Evolutionary conservation across 2,113 vertebrate species (phyloP).

Genomic region (Chloropsis hardwickii): DNA sequence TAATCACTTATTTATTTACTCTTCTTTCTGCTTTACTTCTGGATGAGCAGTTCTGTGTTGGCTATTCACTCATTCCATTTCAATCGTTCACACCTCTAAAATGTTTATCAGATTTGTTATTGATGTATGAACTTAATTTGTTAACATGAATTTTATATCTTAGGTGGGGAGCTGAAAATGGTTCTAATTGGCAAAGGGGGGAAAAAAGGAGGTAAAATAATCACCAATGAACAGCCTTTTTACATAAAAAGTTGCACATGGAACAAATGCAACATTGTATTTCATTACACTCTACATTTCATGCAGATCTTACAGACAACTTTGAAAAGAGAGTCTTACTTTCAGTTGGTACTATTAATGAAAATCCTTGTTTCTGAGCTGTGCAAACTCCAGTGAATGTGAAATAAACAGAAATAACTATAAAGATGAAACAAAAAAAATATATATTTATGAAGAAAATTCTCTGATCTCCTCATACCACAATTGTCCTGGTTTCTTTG

Average conservation of each 20-base stretch:
- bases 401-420: neutral
- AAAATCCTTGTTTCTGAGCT: neutral
- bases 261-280: neutral
- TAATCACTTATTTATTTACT: neutral
- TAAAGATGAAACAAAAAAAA: neutral
- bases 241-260: neutral
- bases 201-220: neutral
- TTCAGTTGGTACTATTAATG: neutral
- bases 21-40: neutral
- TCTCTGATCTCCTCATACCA: neutral
- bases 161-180: neutral
- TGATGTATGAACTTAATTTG: neutral
- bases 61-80: neutral
- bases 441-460: neutral
- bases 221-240: accelerated
- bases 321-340: neutral
- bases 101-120: neutral
- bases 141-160: neutral
- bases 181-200: neutral
- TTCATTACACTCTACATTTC: neutral
- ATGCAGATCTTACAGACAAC: neutral
- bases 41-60: neutral
- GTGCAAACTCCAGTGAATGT: neutral
- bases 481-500: neutral
- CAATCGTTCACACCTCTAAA: neutral